These are phyloP conservation scores for Lacerta agilis DNA, from an alignment of 2,797 vertebrate species.

Conservation along the genomic window DNA sequence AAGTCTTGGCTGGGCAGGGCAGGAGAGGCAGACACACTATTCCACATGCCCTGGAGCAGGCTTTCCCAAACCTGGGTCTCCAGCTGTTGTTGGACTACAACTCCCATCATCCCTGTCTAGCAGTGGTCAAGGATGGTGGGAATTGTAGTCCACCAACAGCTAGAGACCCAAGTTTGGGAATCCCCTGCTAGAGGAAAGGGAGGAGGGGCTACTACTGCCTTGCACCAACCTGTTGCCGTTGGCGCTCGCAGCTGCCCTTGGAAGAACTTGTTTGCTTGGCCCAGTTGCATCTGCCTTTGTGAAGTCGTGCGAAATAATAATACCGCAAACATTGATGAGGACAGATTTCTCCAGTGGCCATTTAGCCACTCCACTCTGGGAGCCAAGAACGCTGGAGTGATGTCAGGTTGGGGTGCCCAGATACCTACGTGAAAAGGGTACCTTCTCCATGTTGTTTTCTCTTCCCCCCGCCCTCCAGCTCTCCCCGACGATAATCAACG, in stretches of 20 bases:
- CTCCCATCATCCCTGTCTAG: too few species aligned
- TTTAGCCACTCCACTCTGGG: not conserved
- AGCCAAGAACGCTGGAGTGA: not conserved
- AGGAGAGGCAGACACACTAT: not conserved
- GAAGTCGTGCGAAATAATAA: not conserved
- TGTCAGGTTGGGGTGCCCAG: too few species aligned
- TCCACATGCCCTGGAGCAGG: not conserved
- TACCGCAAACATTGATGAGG: not conserved
- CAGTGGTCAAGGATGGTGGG: too few species aligned
- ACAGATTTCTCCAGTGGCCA: not conserved
- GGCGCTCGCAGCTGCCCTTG: not conserved
- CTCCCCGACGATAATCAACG: slow-evolving; percentile 89
- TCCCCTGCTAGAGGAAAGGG: not conserved
- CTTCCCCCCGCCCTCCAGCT: slow-evolving; percentile 82
- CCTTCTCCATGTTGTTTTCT: not conserved
- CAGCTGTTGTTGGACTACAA: too few species aligned
- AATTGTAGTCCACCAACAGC: too few species aligned
- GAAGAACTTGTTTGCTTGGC: not conserved
- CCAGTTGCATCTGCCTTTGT: not conserved
- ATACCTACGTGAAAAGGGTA: not conserved
- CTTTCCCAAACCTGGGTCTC: too few species aligned
- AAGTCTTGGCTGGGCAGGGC: too few species aligned
- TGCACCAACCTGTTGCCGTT: not conserved
- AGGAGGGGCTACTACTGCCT: too few species aligned
- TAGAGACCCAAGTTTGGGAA: too few species aligned